Base-by-base conservation (phyloP, 1,140 invertebrate species). In the Matsumurasca onukii region DNA sequence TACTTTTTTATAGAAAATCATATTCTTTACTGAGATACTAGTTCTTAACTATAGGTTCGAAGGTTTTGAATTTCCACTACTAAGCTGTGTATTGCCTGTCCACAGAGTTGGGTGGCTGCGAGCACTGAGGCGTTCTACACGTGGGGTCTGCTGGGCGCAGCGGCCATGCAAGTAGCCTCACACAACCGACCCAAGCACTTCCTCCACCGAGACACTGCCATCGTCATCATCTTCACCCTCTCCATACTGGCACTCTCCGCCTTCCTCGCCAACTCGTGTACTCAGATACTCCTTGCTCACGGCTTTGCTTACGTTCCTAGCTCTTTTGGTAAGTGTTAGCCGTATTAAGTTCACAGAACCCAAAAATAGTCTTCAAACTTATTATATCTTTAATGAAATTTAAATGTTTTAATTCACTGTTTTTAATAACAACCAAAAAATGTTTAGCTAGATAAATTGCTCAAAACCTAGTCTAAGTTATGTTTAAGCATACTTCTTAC, bases 51-150 rank as follows among this genome's bases (percentile, higher is more conserved):
- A n/a, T n/a, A n/a, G n/a, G n/a, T n/a, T n/a, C n/a, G n/a, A n/a
- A n/a, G n/a, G n/a, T n/a, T n/a, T n/a, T n/a, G n/a, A n/a, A n/a
- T n/a, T n/a, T n/a, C n/a, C n/a, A n/a, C n/a, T n/a, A n/a, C n/a
- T n/a, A n/a, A n/a, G n/a, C n/a, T n/a, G n/a, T 39, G 34, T 39
- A 39, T 39, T 39, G 34, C 5, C 34, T 39, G 34, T n/a, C n/a
- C 81, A 45, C 75, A 92, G 86, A 90, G 90, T 70, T 97, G 94
- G 94, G 82, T 91, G 12, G 90, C 92, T 0, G 94, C 94, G 0
- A 89, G 91, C 0, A 88, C 92, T 76, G 94, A 96, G 81, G 88
- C 89, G 0, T 95, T 96, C 77, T 83, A 95, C 25, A 95, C 93
- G 0, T 97, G 94, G 94, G 92, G 92, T 12, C 77, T 95, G 0